phyloP scores from a whole-genome alignment of 2,888 invertebrate genomes.

The Ctena decussata region DNA sequence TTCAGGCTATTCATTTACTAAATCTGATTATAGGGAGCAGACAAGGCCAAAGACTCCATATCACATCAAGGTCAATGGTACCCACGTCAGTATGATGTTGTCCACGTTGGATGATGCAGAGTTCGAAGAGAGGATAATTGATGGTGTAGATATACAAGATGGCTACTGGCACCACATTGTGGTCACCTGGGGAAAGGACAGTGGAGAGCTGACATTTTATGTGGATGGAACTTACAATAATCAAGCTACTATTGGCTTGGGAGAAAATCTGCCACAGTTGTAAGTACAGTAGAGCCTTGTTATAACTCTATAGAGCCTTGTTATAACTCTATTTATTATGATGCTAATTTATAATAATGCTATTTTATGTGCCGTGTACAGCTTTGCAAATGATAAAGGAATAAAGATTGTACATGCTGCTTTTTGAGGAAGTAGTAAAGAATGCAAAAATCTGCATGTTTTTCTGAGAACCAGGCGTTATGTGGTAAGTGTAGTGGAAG shows the following conservation, averaged over 20 bases:
- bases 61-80: slow-evolving; percentile 22
- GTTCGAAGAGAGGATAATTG: not conserved
- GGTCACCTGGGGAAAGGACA: slow-evolving; percentile 65
- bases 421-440: too few species aligned
- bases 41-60: not conserved
- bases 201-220: slow-evolving; percentile 66
- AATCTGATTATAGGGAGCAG: not conserved
- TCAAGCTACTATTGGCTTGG: slow-evolving; percentile 27
- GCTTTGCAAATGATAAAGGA: too few species aligned
- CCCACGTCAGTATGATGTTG: slow-evolving; percentile 30
- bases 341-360: too few species aligned
- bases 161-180: slow-evolving; percentile 77
- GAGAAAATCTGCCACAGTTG: slow-evolving; percentile 41
- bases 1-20: not conserved
- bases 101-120: not conserved
- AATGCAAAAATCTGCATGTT: too few species aligned
- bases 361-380: too few species aligned
- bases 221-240: slow-evolving; percentile 57
- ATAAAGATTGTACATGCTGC: too few species aligned
- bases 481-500: too few species aligned
- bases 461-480: too few species aligned
- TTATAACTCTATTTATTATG: too few species aligned
- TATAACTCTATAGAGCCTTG: too few species aligned
- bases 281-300: slow-evolving; percentile 57
- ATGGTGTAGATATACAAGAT: slow-evolving; percentile 55